Percentiles rank a stretch among this genome's conserved stretches.
Evolutionary conservation across 2,888 invertebrate genomes (phyloP).

Genomic region (Zeuzera pyrina): DNA sequence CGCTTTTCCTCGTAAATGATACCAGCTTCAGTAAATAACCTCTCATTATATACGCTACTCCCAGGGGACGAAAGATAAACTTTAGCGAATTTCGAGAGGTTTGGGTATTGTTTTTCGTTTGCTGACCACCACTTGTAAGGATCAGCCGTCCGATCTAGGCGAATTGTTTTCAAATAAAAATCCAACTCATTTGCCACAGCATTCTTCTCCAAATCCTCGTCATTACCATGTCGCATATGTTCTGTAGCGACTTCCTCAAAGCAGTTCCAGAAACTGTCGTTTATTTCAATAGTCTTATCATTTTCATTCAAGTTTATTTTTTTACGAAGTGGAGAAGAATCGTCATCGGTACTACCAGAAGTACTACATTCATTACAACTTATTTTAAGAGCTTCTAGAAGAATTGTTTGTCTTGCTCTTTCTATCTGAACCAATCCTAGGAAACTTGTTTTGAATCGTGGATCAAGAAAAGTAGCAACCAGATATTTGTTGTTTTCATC

Average conservation of each 20-base stretch:
- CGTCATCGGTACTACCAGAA: slow-evolving; percentile 15
- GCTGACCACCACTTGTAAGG: slow-evolving; percentile 22
- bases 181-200: slow-evolving; percentile 21
- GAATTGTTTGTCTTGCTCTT: slow-evolving; percentile 21
- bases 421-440: slow-evolving; percentile 17
- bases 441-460: slow-evolving; percentile 14
- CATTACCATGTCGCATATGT: slow-evolving; percentile 15
- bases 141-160: slow-evolving; percentile 17
- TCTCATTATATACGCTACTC: no score
- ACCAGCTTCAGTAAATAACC: no score
- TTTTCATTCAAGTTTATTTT: slow-evolving; percentile 18
- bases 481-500: slow-evolving; percentile 11
- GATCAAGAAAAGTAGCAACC: slow-evolving; percentile 15
- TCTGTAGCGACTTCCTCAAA: slow-evolving; percentile 20
- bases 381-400: slow-evolving; percentile 21
- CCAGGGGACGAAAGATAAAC: slow-evolving; percentile 21
- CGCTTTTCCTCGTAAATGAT: no score
- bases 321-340: slow-evolving; percentile 17
- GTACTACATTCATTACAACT: slow-evolving; percentile 20
- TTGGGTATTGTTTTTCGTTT: slow-evolving; percentile 19
- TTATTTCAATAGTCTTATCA: slow-evolving; percentile 15
- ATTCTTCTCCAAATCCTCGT: slow-evolving; percentile 18
- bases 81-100: slow-evolving; percentile 19
- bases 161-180: slow-evolving; percentile 21
- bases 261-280: slow-evolving; percentile 21